Evolutionary conservation across 2,113 vertebrate species (phyloP).

Genomic region (Peromyscus maniculatus): DNA sequence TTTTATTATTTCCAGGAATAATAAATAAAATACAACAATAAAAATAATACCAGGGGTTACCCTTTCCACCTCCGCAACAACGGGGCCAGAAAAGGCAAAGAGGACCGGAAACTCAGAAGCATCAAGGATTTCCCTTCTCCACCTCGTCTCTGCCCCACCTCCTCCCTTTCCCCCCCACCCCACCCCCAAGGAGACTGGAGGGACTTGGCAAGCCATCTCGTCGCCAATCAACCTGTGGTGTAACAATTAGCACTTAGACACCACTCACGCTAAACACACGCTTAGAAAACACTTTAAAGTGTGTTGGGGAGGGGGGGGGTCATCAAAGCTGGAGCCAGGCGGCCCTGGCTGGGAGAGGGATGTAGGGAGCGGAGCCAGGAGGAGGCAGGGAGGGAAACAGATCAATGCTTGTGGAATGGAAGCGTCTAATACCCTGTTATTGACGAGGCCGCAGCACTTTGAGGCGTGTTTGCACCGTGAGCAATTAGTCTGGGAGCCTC

Average conservation of each 20-base stretch:
- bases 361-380: conserved; percentile 70
- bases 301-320: conserved; percentile 2
- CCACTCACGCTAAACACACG: conserved; percentile 88
- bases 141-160: conserved; percentile 50
- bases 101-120: conserved; percentile 73
- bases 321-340: conserved; percentile 80
- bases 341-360: not conserved
- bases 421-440: conserved; percentile 91
- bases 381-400: conserved; percentile 86
- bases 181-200: conserved; percentile 80
- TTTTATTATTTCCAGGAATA: conserved; percentile 1
- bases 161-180: conserved; percentile 62
- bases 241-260: conserved; percentile 93
- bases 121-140: conserved; percentile 85
- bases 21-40: not conserved
- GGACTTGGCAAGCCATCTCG: conserved; percentile 90
- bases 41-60: conserved; percentile 66
- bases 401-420: conserved; percentile 91
- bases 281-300: conserved; percentile 87
- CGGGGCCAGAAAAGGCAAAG: conserved; percentile 58
- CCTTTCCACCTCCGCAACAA: not conserved
- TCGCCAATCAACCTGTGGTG: conserved; percentile 93
- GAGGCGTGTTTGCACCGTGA: conserved; percentile 88
- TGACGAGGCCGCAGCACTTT: conserved; percentile 91
- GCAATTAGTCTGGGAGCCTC: conserved; percentile 88